Evolutionary conservation across 92 coral and sea anemone genomes (phyloP), one percentile per base, ranked within the genome.

Genomic region (Actinostola sp.): DNA sequence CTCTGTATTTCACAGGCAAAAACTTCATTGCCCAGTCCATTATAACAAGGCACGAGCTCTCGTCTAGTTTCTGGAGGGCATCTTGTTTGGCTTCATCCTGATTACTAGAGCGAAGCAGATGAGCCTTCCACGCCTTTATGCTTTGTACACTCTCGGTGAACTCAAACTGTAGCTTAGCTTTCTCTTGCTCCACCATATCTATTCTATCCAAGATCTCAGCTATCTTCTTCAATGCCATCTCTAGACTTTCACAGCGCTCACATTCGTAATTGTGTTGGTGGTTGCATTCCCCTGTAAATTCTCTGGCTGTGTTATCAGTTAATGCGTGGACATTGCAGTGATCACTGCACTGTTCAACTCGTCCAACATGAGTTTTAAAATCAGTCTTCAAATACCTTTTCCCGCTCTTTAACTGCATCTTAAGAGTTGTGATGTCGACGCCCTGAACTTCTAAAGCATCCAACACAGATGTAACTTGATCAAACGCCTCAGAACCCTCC

Each of bases 11-110:
- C 14, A 42, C 39, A 12, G 75, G 77, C 6, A 75, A 70, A n/a
- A 36, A 74, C 19, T 81, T 73, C 81, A 73, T 79, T 10, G 79
- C 84, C 84, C 84, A 34, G 48, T n/a, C n/a, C n/a, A n/a, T n/a
- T n/a, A n/a, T n/a, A n/a, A n/a, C n/a, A n/a, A n/a, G n/a, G n/a
- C n/a, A 62, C 15, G 35, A 38, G 20, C 61, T 28, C 9, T 63
- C 81, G 29, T 75, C 72, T 5, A 75, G 72, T 51, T 61, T 28
- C 32, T 19, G 7, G 25, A 63, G 73, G 44, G 81, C 60, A 52
- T 75, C 60, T 35, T 75, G 72, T 14, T 63, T 63, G 6, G 81
- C 81, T 63, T 63, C 72, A 17, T 75, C 81, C 31, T 75, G 81
- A 46, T 44, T 63, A 31, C 39, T 23, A 16, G 73, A 39, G n/a